Evolutionary conservation across 2,888 invertebrate genomes (phyloP).

Genomic region (Drosophila melanosoma): DNA sequence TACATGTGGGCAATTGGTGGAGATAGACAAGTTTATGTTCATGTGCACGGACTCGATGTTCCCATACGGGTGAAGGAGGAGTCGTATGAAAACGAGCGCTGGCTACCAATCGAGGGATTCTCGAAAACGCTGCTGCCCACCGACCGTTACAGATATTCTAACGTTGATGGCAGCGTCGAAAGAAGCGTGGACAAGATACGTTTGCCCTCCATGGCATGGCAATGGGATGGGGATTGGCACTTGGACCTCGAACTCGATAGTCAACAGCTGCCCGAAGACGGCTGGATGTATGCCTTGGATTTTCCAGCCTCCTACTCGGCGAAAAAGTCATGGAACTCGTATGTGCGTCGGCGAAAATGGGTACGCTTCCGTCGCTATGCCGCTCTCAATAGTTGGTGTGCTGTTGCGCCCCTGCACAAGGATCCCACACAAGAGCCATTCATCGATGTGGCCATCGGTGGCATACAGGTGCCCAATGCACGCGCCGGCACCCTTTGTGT

Average conservation of each 20-base stretch:
- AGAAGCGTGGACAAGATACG: slow-evolving; percentile 92
- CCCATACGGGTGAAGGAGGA: slow-evolving; percentile 96
- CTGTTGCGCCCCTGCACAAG: slow-evolving; percentile 94
- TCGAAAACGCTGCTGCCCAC: slow-evolving; percentile 93
- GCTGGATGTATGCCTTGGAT: slow-evolving; percentile 97
- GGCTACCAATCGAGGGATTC: slow-evolving; percentile 96
- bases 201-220: slow-evolving; percentile 97
- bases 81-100: slow-evolving; percentile 96
- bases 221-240: slow-evolving; percentile 98
- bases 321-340: slow-evolving; percentile 95
- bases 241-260: slow-evolving; percentile 93
- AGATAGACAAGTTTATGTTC: slow-evolving; percentile 96
- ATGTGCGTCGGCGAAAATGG: slow-evolving; percentile 95
- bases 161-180: slow-evolving; percentile 92
- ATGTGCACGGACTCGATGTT: slow-evolving; percentile 94
- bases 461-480: slow-evolving; percentile 92
- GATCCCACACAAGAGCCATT: slow-evolving; percentile 96
- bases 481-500: slow-evolving; percentile 91
- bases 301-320: slow-evolving; percentile 93
- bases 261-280: slow-evolving; percentile 94
- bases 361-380: slow-evolving; percentile 94
- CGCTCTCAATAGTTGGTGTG: slow-evolving; percentile 96
- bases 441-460: slow-evolving; percentile 95
- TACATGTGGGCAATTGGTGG: slow-evolving; percentile 97
- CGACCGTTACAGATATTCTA: slow-evolving; percentile 94